Evolutionary conservation across 2,797 vertebrate genomes (phyloP).

Genomic region (Hephaestus fuliginosus): DNA sequence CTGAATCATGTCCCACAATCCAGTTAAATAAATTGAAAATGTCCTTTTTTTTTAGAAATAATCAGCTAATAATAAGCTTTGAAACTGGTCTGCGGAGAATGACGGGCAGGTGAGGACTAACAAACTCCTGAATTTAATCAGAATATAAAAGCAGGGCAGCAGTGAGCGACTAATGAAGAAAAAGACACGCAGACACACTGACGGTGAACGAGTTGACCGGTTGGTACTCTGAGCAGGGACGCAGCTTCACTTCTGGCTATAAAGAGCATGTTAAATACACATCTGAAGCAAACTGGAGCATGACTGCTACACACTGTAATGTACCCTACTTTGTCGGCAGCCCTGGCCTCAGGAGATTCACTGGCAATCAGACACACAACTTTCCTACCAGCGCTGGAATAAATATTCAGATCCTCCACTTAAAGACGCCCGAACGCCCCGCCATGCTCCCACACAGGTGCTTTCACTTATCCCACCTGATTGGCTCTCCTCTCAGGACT

Average conservation of each 20-base stretch:
- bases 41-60: background rate
- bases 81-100: background rate
- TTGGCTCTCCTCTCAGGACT: background rate
- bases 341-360: conserved; percentile 14
- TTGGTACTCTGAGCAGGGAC: background rate
- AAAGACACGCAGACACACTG: background rate
- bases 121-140: too few species aligned
- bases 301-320: conserved; percentile 45
- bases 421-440: background rate
- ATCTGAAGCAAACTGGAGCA: conserved; percentile 62
- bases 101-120: too few species aligned
- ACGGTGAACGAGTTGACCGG: background rate
- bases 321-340: conserved; percentile 11
- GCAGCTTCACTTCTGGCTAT: conserved; percentile 16
- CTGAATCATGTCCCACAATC: background rate
- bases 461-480: background rate
- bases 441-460: conserved; percentile 3
- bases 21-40: background rate
- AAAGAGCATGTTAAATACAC: conserved; percentile 46
- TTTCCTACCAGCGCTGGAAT: conserved; percentile 18
- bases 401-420: conserved; percentile 2
- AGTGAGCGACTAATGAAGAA: background rate
- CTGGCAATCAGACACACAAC: conserved; percentile 34
- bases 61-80: background rate
- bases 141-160: too few species aligned